phyloP scores from a whole-genome alignment of 2,797 vertebrate species.

The Hirundo rustica region DNA sequence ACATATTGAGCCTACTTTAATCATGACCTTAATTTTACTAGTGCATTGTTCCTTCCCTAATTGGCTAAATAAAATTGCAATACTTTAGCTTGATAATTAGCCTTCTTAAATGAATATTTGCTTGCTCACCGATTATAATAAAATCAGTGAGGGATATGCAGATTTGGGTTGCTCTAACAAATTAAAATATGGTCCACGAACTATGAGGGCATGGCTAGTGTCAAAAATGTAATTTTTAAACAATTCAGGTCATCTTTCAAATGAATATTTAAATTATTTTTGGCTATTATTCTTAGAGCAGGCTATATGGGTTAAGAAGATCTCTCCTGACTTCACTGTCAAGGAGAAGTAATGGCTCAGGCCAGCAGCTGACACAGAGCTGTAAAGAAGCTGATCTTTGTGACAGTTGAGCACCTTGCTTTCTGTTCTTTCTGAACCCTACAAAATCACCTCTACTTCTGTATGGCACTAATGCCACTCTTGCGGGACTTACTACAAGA shows the following conservation, averaged over 20 bases:
- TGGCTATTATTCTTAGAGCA: not conserved
- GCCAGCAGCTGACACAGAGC: not conserved
- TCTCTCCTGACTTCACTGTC: not conserved
- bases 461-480: accelerated
- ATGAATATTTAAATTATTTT: not conserved
- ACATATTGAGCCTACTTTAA: not conserved
- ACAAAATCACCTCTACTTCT: not conserved
- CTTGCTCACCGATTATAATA: slow-evolving; percentile 29
- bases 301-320: not conserved
- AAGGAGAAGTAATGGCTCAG: not conserved
- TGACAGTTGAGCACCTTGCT: not conserved
- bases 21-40: slow-evolving; percentile 18
- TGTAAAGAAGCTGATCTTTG: not conserved
- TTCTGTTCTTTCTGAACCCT: not conserved
- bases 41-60: slow-evolving; percentile 19
- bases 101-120: slow-evolving; percentile 4
- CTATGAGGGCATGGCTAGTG: not conserved
- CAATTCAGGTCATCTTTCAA: not conserved
- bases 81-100: slow-evolving; percentile 8
- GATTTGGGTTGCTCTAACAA: not conserved
- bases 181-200: not conserved
- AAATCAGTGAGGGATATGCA: not conserved
- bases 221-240: not conserved
- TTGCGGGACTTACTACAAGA: not conserved
- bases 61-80: slow-evolving; percentile 24